Evolutionary conservation across 2,888 invertebrate species (phyloP), one percentile per base, ranked within the genome.

Genomic region (Tenthredo scrophulariae): DNA sequence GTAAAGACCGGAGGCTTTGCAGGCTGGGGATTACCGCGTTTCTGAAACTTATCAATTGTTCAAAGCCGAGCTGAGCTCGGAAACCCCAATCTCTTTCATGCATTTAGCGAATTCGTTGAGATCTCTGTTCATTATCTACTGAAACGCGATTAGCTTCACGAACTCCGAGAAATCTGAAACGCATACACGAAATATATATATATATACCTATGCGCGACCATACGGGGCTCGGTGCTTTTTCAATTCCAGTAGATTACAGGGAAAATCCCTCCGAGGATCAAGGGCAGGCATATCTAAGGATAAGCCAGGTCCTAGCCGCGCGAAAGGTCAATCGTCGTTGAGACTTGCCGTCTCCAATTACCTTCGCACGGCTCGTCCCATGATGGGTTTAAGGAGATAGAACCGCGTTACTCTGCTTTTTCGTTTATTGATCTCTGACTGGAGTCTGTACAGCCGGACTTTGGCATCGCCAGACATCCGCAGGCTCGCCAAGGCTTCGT

Each of bases 361-460:
- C 72, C 40, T 22, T 74, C 72, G 72, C 43, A 43, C 22, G 72
- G 72, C 37, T 74, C 43, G 72, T 74, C 22, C 43, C 43, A n/a
- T 9, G 72, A 74, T 74, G 43, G 72, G n/a, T 58, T 58, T 80
- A 18, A 50, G 62, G 26, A 40, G 80, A 58, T 62, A 33, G 62
- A 37, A 58, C 18, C 22, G n/a, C 5, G n/a, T 10, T 18, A 40
- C 26, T 80, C 80, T 10, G 58, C 40, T 79, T 79, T 50, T 79
- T 79, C 79, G 58, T 46, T 40, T 80, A 62, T 62, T 80, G 80
- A 80, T 80, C 62, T 80, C 15, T 6, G 40, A 50, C 75, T 22
- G 54, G 33, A 33, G 15, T 9, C 79, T 79, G 18, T 37, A 50
- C 79, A 58, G n/a, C 33, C 54, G 50, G 50, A 33, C 54, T 37